Conservation (phyloP, 2,113 vertebrate species). For the Indri indri region DNA sequence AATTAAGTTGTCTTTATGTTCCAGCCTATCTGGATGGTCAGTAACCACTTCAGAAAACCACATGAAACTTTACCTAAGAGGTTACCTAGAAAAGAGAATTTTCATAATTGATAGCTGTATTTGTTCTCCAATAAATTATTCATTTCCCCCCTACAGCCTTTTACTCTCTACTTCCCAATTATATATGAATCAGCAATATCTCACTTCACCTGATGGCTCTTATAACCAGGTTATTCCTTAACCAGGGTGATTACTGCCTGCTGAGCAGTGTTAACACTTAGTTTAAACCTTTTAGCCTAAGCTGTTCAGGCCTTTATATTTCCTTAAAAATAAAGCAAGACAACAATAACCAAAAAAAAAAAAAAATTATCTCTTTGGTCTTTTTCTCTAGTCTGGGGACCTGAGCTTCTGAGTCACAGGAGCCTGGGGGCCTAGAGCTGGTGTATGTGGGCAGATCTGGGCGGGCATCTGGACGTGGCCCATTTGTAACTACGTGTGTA, state of each 20-base stretch:
- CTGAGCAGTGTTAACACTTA: background rate
- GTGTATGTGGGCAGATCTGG: rapidly evolving
- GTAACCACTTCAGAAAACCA: background rate
- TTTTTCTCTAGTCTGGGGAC: background rate
- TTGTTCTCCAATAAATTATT: slow-evolving; percentile 24
- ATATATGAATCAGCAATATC: background rate
- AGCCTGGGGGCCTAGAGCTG: background rate
- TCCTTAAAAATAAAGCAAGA: slow-evolving; percentile 17
- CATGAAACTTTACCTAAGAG: background rate
- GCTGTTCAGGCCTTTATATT: background rate
- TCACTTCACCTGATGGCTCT: background rate
- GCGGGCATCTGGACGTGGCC: background rate
- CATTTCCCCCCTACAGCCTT: background rate
- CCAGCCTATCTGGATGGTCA: background rate
- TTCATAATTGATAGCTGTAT: background rate
- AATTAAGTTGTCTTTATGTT: slow-evolving; percentile 25
- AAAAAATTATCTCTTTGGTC: background rate
- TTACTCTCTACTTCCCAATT: slow-evolving; percentile 23
- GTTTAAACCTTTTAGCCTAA: background rate
- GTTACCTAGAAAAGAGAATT: background rate
- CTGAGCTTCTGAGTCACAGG: background rate
- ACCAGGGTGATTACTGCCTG: background rate
- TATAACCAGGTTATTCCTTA: background rate
- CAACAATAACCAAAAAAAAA: background rate
- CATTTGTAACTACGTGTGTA: rapidly evolving